Evolutionary conservation across 2,888 invertebrate species (phyloP), one percentile per base, ranked within the genome.

Genomic region (Sphinx pinastri): DNA sequence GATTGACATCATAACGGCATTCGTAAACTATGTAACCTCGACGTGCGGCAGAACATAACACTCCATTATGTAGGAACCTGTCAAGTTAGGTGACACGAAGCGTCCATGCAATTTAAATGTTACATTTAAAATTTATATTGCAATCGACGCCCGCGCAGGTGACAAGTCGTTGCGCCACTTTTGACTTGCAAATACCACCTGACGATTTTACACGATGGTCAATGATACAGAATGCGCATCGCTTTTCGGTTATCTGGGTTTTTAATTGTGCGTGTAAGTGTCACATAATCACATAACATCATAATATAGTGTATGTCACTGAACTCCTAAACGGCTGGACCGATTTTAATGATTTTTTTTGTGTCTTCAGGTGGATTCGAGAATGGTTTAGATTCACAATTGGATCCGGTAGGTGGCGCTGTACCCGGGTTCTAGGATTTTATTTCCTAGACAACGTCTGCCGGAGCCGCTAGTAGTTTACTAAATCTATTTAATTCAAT

Each of bases 1-100:
- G 63, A 63, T 63, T 63, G 63, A 63, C 63, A 63, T 63, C 63
- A 60, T 49, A 63, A 63, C 63, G 63, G 63, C 63, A 49, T 63
- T 49, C 25, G 16, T 7, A 16, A 47, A 19, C 49, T 12, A 7
- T 63, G 8, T 63, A 63, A 45, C 60, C 60, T 63, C 63, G 63
- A 63, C 13, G 63, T 63, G 19, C 49, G 63, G 47, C 6, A 49
- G 49, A 63, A n/a, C 60, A 49, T 63, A 63, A 47, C 4, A 55
- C 63, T 63, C 63, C 63, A 63, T 63, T 63, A 63, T 63, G 63
- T 49, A 63, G 47, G 47, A 63, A 49, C 19, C 63, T 63, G 63
- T 63, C 63, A 63, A 49, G 63, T 63, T 63, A 19, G 19, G 16
- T 63, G 63, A 63, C 63, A 63, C 19, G 63, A 19, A 63, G 49